These are phyloP conservation scores for Platysternon megacephalum DNA, from an alignment of 2,113 vertebrate genomes.

Conservation along the genomic window DNA sequence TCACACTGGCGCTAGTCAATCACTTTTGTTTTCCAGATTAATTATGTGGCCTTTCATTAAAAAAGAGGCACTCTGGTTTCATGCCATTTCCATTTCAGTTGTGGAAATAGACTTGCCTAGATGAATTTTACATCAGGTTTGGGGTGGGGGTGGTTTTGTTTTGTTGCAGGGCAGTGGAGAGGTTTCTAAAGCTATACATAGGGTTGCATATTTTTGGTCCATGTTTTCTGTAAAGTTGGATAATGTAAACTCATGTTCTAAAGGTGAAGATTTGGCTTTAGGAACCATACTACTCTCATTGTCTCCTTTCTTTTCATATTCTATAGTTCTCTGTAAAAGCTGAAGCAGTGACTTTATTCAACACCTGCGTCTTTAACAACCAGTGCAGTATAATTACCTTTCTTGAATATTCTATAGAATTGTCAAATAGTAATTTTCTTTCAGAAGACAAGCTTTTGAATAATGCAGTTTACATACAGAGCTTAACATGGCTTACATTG, in stretches of 20 bases:
- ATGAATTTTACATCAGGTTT: conserved; percentile 12
- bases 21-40: conserved; percentile 68
- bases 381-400: conserved; percentile 81
- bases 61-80: conserved; percentile 50
- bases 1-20: conserved; percentile 62
- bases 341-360: conserved; percentile 76
- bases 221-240: background rate
- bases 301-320: conserved; percentile 54
- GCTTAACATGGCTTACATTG: conserved; percentile 76
- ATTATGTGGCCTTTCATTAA: conserved; percentile 65
- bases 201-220: background rate
- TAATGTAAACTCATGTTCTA: background rate
- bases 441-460: conserved; percentile 81
- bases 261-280: conserved; percentile 35
- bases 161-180: background rate
- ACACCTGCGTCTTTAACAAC: conserved; percentile 81
- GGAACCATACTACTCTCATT: conserved; percentile 2
- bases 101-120: conserved; percentile 1
- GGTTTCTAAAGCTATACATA: background rate
- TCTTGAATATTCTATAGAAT: conserved; percentile 85
- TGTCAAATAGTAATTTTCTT: conserved; percentile 85
- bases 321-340: conserved; percentile 63
- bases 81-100: conserved; percentile 56
- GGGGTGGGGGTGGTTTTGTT: background rate
- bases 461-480: conserved; percentile 78